Evolutionary conservation across 2,113 vertebrate genomes (phyloP).

Genomic region (Himantopus leucocephalus): DNA sequence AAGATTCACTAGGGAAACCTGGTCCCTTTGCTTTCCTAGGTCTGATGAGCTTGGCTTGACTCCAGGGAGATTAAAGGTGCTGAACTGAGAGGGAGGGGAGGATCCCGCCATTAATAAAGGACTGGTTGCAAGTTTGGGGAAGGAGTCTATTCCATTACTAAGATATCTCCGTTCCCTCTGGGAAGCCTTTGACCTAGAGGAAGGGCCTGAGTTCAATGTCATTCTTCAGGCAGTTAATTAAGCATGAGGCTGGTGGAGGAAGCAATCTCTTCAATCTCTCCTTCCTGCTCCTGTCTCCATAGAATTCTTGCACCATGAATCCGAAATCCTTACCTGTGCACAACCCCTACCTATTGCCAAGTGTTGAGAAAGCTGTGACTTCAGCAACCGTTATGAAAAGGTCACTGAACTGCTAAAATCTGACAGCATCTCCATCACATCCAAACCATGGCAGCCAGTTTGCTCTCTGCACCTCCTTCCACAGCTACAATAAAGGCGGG

Average conservation of each 20-base stretch:
- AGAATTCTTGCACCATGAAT: background rate
- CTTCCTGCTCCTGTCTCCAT: background rate
- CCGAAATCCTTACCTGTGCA: background rate
- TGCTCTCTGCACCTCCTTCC: background rate
- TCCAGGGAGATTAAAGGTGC: conserved; percentile 1
- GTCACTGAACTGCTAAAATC: background rate
- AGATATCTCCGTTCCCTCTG: background rate
- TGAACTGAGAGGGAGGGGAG: background rate
- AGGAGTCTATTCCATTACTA: background rate
- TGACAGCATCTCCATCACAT: background rate
- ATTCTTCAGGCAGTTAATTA: background rate
- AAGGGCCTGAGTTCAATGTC: background rate
- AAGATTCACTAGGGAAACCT: background rate
- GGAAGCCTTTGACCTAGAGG: background rate
- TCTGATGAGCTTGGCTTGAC: background rate
- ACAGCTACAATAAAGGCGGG: background rate
- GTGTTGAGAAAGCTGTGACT: background rate
- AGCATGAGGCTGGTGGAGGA: background rate
- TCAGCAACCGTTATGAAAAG: background rate
- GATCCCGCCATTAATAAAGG: background rate
- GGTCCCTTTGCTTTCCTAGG: background rate
- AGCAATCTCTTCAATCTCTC: conserved; percentile 4
- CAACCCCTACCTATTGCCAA: background rate
- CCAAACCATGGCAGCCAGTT: background rate
- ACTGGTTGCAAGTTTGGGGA: background rate